Evolutionary conservation across 2,797 vertebrate species (phyloP), one percentile per base, ranked within the genome.

Genomic region (Phoeniculus purpureus): DNA sequence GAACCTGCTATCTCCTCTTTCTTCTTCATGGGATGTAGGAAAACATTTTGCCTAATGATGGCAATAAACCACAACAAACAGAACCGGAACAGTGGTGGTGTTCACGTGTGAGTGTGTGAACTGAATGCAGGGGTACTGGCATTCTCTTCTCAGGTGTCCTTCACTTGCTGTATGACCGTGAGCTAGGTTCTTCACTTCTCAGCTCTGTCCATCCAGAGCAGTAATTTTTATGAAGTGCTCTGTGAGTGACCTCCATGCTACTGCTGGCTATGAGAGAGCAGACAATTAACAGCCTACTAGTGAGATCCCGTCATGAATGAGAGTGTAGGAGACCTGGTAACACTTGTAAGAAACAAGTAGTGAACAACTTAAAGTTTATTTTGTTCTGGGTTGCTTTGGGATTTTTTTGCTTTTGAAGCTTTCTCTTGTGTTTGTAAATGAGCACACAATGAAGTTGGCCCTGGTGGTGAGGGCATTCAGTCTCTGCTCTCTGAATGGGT

Each of bases 211-310:
- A 15, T 15, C 21, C 14, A n/a, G 20, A 45, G 26, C 37, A 72
- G 4, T 67, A 9, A 29, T n/a, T 50, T 32, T 40, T 48, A 0
- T 58, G 1, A 83, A 65, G 40, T 32, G 23, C 23, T 23, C 8
- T 11, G 4, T 40, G 22, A n/a, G 25, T 21, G 16, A 58, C 27
- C 12, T 23, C 27, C 18, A 9, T 1, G 1, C 23, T 19, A 4
- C 14, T 32, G 52, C 56, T 70, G 56, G 25, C 11, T 34, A 3
- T 8, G 9, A 23, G 58, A 64, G 20, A 47, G 23, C 15, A 29
- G 52, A n/a, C 15, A 27, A 8, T 31, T 43, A 56, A 27, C 21
- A 23, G n/a, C 7, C 13, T 37, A 2, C 15, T 19, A 0, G 22
- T 21, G 34, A 27, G 12, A 45, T 26, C 43, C 20, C 10, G 50